A percentile compares a stretch with the other conserved stretches of the same genome.
Conservation (phyloP, 2,797 vertebrate species). For the Acanthurus leucopareius region DNA sequence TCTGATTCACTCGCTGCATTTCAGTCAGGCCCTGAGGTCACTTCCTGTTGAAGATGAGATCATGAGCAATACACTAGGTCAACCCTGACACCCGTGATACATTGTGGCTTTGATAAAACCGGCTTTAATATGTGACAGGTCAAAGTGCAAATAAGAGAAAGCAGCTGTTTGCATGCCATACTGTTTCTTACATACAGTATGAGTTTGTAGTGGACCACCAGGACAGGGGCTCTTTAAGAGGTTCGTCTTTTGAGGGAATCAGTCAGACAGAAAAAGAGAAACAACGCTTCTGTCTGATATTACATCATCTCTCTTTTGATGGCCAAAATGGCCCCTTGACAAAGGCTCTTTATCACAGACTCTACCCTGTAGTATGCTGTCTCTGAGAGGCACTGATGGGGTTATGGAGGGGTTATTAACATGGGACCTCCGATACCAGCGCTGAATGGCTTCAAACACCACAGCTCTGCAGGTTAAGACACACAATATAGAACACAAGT, state of each 20-base stretch:
- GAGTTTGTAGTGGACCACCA: background rate
- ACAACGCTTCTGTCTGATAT: slow-evolving; percentile 66
- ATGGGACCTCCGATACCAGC: slow-evolving; percentile 25
- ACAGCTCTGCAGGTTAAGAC: slow-evolving; percentile 18
- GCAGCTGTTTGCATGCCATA: background rate
- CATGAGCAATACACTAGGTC: slow-evolving; percentile 34
- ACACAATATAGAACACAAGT: background rate
- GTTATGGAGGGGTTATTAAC: slow-evolving; percentile 54
- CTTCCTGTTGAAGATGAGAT: slow-evolving; percentile 52
- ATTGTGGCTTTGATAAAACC: background rate
- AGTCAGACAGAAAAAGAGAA: slow-evolving; percentile 42
- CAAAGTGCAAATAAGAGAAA: slow-evolving; percentile 14
- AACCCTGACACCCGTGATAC: background rate
- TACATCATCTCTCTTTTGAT: slow-evolving; percentile 77
- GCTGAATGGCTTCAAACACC: slow-evolving; percentile 23
- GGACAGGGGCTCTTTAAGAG: slow-evolving; percentile 53
- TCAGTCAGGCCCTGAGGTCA: slow-evolving; percentile 46
- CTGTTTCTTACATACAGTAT: background rate
- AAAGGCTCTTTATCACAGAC: slow-evolving; percentile 78
- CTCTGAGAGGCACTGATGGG: slow-evolving; percentile 69
- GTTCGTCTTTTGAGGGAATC: slow-evolving; percentile 55
- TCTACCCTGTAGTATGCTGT: slow-evolving; percentile 50
- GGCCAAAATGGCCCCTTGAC: slow-evolving; percentile 70
- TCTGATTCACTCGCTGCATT: slow-evolving; percentile 31
- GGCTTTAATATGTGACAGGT: slow-evolving; percentile 2